phyloP scores from a whole-genome alignment of 2,797 vertebrate species.

The Smutsia temminckii region DNA sequence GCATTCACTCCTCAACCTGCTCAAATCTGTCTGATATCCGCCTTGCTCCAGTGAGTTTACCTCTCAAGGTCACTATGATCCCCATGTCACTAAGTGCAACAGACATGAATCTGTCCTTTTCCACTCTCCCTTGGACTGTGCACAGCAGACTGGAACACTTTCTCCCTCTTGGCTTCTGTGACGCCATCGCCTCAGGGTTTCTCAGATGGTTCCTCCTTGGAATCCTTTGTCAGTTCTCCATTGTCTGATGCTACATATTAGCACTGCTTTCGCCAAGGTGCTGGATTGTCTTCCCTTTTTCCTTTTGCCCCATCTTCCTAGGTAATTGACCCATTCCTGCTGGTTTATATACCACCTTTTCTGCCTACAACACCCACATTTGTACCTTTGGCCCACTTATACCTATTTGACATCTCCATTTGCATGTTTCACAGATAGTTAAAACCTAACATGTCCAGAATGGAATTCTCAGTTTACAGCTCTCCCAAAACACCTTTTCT shows the following conservation, averaged over 20 bases:
- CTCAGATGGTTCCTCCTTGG: not conserved
- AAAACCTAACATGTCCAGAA: not conserved
- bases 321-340: not conserved
- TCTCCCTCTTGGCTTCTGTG: not conserved
- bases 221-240: not conserved
- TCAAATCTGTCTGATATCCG: not conserved
- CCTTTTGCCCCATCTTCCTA: not conserved
- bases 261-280: not conserved
- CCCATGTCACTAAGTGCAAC: not conserved
- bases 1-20: not conserved
- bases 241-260: not conserved
- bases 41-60: not conserved
- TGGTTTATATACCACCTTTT: not conserved
- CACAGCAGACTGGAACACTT: not conserved
- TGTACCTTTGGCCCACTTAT: not conserved
- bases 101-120: not conserved
- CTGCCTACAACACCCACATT: not conserved
- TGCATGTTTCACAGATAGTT: not conserved
- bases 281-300: not conserved
- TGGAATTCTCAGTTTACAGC: not conserved
- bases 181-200: not conserved
- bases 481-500: not conserved
- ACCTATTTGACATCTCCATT: not conserved
- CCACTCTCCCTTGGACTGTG: not conserved
- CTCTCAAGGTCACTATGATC: not conserved